These are phyloP conservation scores for Drosophila anceps DNA, from an alignment of 2,888 invertebrate species.

Conservation along the genomic window DNA sequence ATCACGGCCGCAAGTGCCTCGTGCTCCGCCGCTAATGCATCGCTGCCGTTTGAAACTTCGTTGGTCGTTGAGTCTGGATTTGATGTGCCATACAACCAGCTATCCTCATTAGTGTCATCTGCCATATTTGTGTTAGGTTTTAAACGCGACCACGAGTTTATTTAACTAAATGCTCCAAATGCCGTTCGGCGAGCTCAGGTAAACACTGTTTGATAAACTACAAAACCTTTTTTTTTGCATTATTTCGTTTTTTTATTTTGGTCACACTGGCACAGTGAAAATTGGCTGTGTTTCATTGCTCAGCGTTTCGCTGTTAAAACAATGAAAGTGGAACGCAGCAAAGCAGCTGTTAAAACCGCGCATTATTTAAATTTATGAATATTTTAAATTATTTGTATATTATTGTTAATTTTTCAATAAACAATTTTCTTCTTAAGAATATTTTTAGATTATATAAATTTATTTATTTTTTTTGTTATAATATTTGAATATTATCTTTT, in stretches of 20 bases:
- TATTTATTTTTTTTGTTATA: not conserved
- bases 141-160: slow-evolving; percentile 34
- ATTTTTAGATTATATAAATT: not conserved
- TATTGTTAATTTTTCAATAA: too few relatives aligned
- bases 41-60: slow-evolving; percentile 69
- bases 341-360: slow-evolving; percentile 39
- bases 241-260: slow-evolving; percentile 3
- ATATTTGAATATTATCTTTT: slow-evolving; percentile 4
- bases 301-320: slow-evolving; percentile 4
- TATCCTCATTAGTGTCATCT: slow-evolving; percentile 92
- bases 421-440: too few relatives aligned
- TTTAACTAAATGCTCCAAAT: slow-evolving; percentile 28
- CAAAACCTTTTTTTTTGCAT: slow-evolving; percentile 11
- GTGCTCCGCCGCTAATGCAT: slow-evolving; percentile 67
- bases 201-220: slow-evolving; percentile 52
- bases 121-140: slow-evolving; percentile 85
- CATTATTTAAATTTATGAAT: not conserved
- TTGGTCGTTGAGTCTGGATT: slow-evolving; percentile 86
- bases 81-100: slow-evolving; percentile 94
- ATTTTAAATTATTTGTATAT: not conserved
- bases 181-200: slow-evolving; percentile 50
- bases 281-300: slow-evolving; percentile 28
- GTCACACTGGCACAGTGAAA: slow-evolving; percentile 40
- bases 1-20: slow-evolving; percentile 62
- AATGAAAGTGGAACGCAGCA: slow-evolving; percentile 16